Percentiles rank a stretch among this genome's conserved stretches.
phyloP scores from a whole-genome alignment of 2,113 vertebrate species.

The Phasianus colchicus region DNA sequence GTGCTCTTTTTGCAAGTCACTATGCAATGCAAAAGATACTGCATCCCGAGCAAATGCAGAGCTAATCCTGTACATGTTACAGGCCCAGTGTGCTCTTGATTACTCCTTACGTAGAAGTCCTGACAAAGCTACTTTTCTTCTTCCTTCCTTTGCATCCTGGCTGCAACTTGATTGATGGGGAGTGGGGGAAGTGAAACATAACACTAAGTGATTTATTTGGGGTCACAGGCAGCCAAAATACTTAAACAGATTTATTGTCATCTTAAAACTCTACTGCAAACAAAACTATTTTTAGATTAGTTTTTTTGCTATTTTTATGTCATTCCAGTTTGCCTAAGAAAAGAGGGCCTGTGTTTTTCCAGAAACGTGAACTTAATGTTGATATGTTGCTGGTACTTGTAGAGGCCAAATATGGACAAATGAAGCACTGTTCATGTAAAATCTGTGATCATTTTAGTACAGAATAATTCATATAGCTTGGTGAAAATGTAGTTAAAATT shows the following conservation, averaged over 20 bases:
- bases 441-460: neutral
- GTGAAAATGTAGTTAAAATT: neutral
- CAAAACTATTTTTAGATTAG: neutral
- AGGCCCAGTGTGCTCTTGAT: neutral
- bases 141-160: neutral
- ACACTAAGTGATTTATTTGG: neutral
- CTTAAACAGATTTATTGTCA: neutral
- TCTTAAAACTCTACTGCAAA: neutral
- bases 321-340: neutral
- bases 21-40: neutral
- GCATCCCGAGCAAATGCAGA: neutral
- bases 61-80: neutral
- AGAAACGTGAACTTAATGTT: neutral
- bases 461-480: neutral
- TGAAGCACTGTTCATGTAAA: neutral
- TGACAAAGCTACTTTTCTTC: neutral
- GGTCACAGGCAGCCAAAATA: neutral
- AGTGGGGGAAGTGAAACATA: neutral
- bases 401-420: neutral
- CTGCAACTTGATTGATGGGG: neutral
- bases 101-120: neutral
- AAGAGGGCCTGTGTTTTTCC: neutral
- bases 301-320: conserved; percentile 26
- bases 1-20: neutral
- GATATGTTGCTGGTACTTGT: neutral